A percentile compares a stretch with the other conserved stretches of the same genome.
Conservation (phyloP, 2,113 vertebrate species). For the Dendrocopos noguchii region DNA sequence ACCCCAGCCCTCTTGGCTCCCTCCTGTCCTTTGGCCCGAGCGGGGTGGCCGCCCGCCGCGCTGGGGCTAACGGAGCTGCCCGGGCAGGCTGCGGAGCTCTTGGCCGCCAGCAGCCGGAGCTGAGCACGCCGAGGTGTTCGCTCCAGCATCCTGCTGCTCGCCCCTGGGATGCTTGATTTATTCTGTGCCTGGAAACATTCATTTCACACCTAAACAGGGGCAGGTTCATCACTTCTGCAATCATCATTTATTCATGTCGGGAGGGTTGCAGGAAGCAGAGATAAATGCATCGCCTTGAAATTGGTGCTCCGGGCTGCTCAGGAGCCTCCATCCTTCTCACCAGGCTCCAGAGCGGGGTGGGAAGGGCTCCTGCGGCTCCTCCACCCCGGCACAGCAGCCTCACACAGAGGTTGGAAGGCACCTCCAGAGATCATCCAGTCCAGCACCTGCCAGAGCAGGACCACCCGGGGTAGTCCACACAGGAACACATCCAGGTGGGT, state of each 20-base stretch:
- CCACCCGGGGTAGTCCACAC: too few species aligned
- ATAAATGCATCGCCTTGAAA: slow-evolving; percentile 67
- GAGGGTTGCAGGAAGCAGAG: slow-evolving; percentile 64
- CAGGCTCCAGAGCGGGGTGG: not conserved
- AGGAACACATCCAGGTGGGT: too few species aligned
- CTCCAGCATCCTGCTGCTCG: slow-evolving; percentile 64
- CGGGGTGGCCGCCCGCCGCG: rapidly evolving
- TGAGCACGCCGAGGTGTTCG: slow-evolving; percentile 46
- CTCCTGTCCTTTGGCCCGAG: not conserved
- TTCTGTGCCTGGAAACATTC: slow-evolving; percentile 72
- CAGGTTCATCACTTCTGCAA: slow-evolving; percentile 72
- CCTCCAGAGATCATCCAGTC: too few species aligned
- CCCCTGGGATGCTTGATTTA: slow-evolving; percentile 68
- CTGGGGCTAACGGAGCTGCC: not conserved
- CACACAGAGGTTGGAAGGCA: too few species aligned
- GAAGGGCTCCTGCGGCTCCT: not conserved
- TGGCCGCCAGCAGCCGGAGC: slow-evolving; percentile 11
- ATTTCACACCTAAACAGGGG: slow-evolving; percentile 75
- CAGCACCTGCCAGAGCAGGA: too few species aligned
- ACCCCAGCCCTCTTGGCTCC: not conserved
- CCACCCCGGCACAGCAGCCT: not conserved
- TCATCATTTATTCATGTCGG: slow-evolving; percentile 71
- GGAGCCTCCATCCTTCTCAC: slow-evolving; percentile 49
- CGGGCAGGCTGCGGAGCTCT: slow-evolving; percentile 13
- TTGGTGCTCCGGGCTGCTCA: slow-evolving; percentile 55